Evolutionary conservation across 2,888 invertebrate genomes (phyloP).

Genomic region (Chromoteleia sp.): DNA sequence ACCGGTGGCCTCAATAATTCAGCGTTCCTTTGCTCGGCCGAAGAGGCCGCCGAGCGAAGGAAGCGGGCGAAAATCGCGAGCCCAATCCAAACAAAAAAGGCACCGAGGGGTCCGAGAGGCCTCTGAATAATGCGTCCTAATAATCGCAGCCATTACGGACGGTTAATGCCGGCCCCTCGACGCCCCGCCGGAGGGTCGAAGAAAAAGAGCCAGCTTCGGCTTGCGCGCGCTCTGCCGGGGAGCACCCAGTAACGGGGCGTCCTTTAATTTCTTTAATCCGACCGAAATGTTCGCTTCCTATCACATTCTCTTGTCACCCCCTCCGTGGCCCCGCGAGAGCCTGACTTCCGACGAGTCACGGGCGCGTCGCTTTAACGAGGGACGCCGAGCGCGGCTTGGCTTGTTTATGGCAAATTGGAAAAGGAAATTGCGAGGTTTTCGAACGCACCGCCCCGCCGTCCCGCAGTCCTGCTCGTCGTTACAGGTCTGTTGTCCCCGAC

Average conservation of each 20-base stretch:
- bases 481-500: constrained; percentile 56
- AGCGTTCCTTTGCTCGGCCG: constrained; percentile 73
- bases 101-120: constrained; percentile 70
- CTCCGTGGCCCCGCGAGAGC: constrained; percentile 54
- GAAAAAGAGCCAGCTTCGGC: constrained; percentile 73
- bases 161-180: constrained; percentile 75
- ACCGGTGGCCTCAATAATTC: constrained; percentile 81
- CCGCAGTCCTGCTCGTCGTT: constrained; percentile 45
- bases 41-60: constrained; percentile 46
- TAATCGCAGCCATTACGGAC: constrained; percentile 80
- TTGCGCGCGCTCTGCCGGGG: constrained; percentile 63
- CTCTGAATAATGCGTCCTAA: constrained; percentile 82
- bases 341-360: constrained; percentile 76
- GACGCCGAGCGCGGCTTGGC: constrained; percentile 75
- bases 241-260: constrained; percentile 81
- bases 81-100: constrained; percentile 65
- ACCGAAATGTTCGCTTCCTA: constrained; percentile 74
- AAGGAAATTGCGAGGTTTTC: constrained; percentile 82
- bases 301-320: constrained; percentile 73
- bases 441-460: constrained; percentile 68
- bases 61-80: constrained; percentile 68
- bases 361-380: constrained; percentile 76
- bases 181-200: constrained; percentile 47
- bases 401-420: constrained; percentile 84
- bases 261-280: constrained; percentile 82